Evolutionary conservation across 2,888 invertebrate genomes (phyloP).

Genomic region (Dynastes maya): DNA sequence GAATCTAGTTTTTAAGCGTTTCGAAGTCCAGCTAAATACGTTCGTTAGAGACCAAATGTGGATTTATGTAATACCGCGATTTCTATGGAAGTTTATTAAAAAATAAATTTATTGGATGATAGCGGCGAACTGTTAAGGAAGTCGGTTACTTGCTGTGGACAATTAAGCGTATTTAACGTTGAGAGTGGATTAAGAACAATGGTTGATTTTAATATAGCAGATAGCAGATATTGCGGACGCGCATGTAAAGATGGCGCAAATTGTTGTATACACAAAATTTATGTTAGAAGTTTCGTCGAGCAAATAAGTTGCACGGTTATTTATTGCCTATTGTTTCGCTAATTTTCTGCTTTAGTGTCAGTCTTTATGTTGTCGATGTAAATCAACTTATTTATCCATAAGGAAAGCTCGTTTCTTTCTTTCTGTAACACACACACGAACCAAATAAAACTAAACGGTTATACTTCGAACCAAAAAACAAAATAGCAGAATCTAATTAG

Average conservation of each 20-base stretch:
- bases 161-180: conserved; percentile 44
- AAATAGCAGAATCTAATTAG: not conserved
- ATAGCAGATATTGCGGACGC: conserved; percentile 38
- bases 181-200: conserved; percentile 38
- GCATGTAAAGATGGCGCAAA: conserved; percentile 45
- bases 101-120: conserved; percentile 46
- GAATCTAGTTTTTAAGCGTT: conserved; percentile 35
- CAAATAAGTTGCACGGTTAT: conserved; percentile 36
- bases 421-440: not conserved
- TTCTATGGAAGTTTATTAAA: conserved; percentile 46
- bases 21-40: conserved; percentile 20
- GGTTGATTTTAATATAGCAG: conserved; percentile 43
- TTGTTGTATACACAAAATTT: conserved; percentile 47
- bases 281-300: conserved; percentile 46
- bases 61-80: conserved; percentile 40
- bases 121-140: conserved; percentile 39
- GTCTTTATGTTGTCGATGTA: conserved; percentile 37
- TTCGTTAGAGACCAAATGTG: conserved; percentile 39
- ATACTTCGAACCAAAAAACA: not conserved
- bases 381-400: conserved; percentile 15
- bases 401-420: conserved; percentile 9
- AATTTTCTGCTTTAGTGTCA: conserved; percentile 43
- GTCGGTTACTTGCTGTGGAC: conserved; percentile 27
- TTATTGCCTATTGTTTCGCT: conserved; percentile 44
- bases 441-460: conserved; percentile 7